Evolutionary conservation across 2,113 vertebrate species (phyloP).

Genomic region (Oryzias curvinotus): DNA sequence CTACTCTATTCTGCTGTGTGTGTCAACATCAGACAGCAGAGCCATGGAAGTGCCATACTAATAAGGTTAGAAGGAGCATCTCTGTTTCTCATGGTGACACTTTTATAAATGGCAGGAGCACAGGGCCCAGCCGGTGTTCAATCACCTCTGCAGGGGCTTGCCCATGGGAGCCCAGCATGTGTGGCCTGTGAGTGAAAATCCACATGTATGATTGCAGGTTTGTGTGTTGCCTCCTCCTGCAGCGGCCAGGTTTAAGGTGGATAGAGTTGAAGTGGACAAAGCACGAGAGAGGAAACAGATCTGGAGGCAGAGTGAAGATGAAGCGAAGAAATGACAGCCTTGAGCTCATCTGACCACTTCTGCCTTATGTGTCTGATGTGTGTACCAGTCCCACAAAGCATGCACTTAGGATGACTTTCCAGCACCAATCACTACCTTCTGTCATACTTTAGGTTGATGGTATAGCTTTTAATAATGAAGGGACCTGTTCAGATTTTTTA

Average conservation of each 20-base stretch:
- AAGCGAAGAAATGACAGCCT: slow-evolving; percentile 71
- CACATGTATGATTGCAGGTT: slow-evolving; percentile 4
- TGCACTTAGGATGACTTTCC: slow-evolving; percentile 65
- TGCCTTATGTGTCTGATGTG: slow-evolving; percentile 71
- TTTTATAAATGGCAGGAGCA: slow-evolving; percentile 67
- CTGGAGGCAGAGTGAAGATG: slow-evolving; percentile 59
- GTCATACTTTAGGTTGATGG: slow-evolving; percentile 51
- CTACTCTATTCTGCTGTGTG: slow-evolving; percentile 22
- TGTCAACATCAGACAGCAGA: slow-evolving; percentile 47
- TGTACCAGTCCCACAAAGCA: slow-evolving; percentile 60
- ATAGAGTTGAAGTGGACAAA: slow-evolving; percentile 62
- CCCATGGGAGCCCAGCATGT: slow-evolving; percentile 38
- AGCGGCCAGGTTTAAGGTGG: slow-evolving; percentile 48
- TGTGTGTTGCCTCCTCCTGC: slow-evolving; percentile 40
- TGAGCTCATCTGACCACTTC: slow-evolving; percentile 65
- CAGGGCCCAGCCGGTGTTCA: slow-evolving; percentile 53
- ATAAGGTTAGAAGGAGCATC: slow-evolving; percentile 70
- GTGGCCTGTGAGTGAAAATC: slow-evolving; percentile 16
- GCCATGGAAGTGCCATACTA: slow-evolving; percentile 58
- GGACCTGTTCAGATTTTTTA: slow-evolving; percentile 11
- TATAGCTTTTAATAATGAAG: slow-evolving; percentile 40
- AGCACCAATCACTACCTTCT: slow-evolving; percentile 55
- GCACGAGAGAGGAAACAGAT: slow-evolving; percentile 62
- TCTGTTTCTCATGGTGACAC: slow-evolving; percentile 66
- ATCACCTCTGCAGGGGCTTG: slow-evolving; percentile 63